Base-by-base conservation (phyloP, 2,113 vertebrate species). In the Aptenodytes patagonicus region DNA sequence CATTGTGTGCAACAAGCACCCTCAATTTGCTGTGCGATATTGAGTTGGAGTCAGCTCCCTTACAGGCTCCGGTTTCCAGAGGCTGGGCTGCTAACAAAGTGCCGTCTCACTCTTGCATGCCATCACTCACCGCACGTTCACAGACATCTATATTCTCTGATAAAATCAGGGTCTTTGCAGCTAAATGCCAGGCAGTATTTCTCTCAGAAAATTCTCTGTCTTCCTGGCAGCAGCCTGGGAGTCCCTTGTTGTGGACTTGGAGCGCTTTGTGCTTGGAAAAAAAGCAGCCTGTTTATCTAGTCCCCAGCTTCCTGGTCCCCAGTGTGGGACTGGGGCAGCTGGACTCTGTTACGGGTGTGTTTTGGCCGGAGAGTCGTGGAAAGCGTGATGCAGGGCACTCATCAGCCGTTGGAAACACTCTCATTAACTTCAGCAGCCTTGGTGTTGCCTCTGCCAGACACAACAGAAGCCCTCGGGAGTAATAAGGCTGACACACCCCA, bases 401-500 rank as follows among this genome's bases (percentile, higher is more conserved):
- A 24, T 31, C 60, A 49, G 36, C 69, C 46, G 1, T 15, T 93
- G 70, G 60, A 78, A 93, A 75, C 16, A 11, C 38, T 87, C 52
- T 83, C 54, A 17, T 77, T 66, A 36, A 82, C 47, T 69, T 64
- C 68, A 61, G 82, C 79, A 79, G 88, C 55, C 44, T 83, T n/a
- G 7, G 46, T 25, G 58, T 46, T 72, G 52, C 61, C 51, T 76
- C 93, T 40, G 84, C 55, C 47, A 88, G 60, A 72, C 58, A 34
- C n/a, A 54, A 38, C 42, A 93, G 47, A 82, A 94, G 87, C 75
- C 83, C 17, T 84, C 42, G 77, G 44, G 88, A 92, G 34, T 85
- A 94, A 90, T 78, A 57, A 94, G 40, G n/a, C 60, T 92, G 94
- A 89, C 95, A 97, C 97, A 91, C 95, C 95, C 97, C 64, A 71